phyloP scores from a whole-genome alignment of 2,113 vertebrate species.

The Hydrolagus affinis region DNA sequence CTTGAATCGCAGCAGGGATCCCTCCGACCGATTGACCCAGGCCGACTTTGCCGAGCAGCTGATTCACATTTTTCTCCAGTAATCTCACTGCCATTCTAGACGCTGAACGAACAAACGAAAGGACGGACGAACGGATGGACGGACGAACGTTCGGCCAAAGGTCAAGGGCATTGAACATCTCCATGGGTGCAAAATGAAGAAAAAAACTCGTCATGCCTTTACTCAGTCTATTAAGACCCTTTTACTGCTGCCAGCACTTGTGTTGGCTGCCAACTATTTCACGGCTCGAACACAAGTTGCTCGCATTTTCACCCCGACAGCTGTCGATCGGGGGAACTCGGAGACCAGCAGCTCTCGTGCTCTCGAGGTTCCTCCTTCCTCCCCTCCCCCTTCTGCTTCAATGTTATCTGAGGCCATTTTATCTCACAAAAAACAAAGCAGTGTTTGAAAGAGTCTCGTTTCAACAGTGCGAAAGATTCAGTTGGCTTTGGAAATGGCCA shows the following conservation, averaged over 20 bases:
- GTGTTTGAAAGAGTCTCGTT: too few relatives aligned
- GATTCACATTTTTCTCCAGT: background rate
- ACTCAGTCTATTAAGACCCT: background rate
- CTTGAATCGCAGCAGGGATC: background rate
- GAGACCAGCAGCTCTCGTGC: background rate
- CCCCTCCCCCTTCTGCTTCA: too few relatives aligned
- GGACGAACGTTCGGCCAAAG: background rate
- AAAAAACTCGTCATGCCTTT: background rate
- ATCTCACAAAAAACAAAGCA: too few relatives aligned
- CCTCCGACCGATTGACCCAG: background rate
- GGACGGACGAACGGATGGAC: too few relatives aligned
- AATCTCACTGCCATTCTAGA: background rate
- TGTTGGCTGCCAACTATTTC: slow-evolving; percentile 3
- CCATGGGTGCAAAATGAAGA: background rate
- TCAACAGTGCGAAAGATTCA: too few relatives aligned
- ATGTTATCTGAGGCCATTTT: too few relatives aligned
- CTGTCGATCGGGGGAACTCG: background rate
- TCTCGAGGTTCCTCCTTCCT: background rate
- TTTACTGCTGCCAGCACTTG: slow-evolving; percentile 22
- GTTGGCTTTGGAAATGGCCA: too few relatives aligned
- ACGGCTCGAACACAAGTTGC: too few relatives aligned
- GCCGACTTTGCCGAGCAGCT: slow-evolving; percentile 16
- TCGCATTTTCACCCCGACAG: background rate
- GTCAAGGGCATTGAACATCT: background rate
- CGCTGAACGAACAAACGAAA: too few relatives aligned